These are phyloP conservation scores for Microcebus jonahi DNA, from an alignment of 2,113 vertebrate species.

Conservation along the genomic window DNA sequence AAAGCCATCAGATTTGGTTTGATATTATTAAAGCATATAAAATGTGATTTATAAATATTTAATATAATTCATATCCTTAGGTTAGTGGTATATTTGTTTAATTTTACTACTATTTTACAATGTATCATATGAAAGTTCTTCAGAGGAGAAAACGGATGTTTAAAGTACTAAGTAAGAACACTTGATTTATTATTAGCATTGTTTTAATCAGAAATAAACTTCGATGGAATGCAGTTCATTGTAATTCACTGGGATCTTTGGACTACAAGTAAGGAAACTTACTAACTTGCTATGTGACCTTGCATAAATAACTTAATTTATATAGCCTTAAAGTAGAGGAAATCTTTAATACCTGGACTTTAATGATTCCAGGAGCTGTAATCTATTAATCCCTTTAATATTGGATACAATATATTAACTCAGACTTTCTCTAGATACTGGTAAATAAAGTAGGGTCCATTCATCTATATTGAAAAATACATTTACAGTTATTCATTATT, in stretches of 20 bases:
- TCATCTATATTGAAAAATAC: background rate
- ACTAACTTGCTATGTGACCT: background rate
- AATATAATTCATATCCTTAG: constrained; percentile 32
- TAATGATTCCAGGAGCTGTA: background rate
- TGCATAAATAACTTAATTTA: background rate
- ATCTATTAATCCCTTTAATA: background rate
- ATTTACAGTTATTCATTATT: background rate
- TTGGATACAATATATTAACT: background rate
- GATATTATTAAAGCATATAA: constrained; percentile 55
- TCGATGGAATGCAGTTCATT: background rate
- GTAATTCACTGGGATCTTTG: background rate
- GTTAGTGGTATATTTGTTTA: constrained; percentile 48
- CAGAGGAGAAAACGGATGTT: background rate
- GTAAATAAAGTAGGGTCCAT: background rate
- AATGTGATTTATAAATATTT: constrained; percentile 64
- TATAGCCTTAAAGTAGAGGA: background rate
- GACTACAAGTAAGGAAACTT: background rate
- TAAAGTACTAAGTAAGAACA: background rate
- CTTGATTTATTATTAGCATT: background rate
- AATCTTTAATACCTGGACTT: background rate
- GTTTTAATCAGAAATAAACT: background rate
- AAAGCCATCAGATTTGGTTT: constrained; percentile 2
- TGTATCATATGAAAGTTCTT: background rate
- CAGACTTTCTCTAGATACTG: background rate
- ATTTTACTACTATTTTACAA: constrained; percentile 10